These are phyloP conservation scores for Oreotragus oreotragus DNA, from an alignment of 2,113 vertebrate species.

Conservation along the genomic window DNA sequence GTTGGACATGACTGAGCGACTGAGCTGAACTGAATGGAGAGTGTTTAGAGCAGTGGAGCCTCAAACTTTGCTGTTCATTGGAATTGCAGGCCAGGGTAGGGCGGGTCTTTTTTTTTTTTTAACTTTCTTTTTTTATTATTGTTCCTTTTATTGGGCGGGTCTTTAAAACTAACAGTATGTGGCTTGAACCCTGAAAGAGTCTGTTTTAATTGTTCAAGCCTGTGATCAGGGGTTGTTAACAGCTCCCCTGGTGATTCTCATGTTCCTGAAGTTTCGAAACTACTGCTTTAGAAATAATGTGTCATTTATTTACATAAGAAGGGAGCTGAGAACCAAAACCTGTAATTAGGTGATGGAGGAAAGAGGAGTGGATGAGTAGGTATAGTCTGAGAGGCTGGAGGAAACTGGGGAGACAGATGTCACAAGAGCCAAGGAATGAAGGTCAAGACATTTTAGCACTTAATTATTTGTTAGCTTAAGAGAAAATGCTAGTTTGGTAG, in stretches of 20 bases:
- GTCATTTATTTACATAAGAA: background rate
- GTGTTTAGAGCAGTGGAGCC: background rate
- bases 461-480: background rate
- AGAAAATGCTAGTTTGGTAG: background rate
- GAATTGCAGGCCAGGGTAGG: background rate
- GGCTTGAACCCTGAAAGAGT: background rate
- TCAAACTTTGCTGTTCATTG: background rate
- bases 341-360: background rate
- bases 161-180: background rate
- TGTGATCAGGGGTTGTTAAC: background rate
- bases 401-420: background rate
- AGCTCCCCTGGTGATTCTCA: background rate
- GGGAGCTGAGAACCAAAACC: background rate
- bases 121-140: no score
- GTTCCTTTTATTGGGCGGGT: no score
- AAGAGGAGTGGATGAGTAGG: background rate
- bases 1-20: fast-evolving
- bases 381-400: background rate
- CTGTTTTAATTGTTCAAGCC: background rate
- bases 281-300: background rate
- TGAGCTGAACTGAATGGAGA: background rate
- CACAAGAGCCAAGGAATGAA: background rate
- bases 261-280: background rate
- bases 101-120: background rate
- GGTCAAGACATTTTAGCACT: background rate